Percentiles rank a stretch among this genome's conserved stretches.
Conservation (phyloP, 2,113 vertebrate genomes). For the Anhinga anhinga region DNA sequence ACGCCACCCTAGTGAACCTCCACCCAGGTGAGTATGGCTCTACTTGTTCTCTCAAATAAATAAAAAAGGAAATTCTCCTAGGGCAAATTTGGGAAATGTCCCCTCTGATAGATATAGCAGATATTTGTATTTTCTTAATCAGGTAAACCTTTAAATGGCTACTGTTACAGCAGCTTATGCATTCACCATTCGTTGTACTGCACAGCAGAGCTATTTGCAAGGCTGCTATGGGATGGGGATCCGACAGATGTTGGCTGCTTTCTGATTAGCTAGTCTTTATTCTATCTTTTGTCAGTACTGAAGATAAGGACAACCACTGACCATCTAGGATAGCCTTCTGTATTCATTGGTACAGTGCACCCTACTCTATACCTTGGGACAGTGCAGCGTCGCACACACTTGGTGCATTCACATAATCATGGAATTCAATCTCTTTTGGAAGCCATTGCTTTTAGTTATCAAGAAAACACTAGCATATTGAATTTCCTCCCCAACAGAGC, state of each 20-base stretch:
- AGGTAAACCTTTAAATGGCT: not conserved
- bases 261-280: slow-evolving; percentile 14
- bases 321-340: not conserved
- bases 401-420: not conserved
- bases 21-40: not conserved
- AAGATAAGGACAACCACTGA: not conserved
- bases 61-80: not conserved
- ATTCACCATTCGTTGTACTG: not conserved
- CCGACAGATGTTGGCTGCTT: not conserved
- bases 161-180: not conserved
- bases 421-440: not conserved
- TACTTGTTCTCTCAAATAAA: not conserved
- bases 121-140: not conserved
- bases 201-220: not conserved
- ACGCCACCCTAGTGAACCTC: not conserved
- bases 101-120: not conserved
- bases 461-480: slow-evolving; percentile 45
- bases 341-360: slow-evolving; percentile 4
- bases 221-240: not conserved
- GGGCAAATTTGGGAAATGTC: not conserved
- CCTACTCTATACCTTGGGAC: not conserved
- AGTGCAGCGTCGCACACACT: not conserved
- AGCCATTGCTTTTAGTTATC: slow-evolving; percentile 50
- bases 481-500: slow-evolving; percentile 46
- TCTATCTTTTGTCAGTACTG: not conserved